Percentiles rank a stretch among this genome's conserved stretches.
These are phyloP conservation scores for Corydoras maculifer DNA, from an alignment of 2,113 vertebrate species.

Conservation along the genomic window DNA sequence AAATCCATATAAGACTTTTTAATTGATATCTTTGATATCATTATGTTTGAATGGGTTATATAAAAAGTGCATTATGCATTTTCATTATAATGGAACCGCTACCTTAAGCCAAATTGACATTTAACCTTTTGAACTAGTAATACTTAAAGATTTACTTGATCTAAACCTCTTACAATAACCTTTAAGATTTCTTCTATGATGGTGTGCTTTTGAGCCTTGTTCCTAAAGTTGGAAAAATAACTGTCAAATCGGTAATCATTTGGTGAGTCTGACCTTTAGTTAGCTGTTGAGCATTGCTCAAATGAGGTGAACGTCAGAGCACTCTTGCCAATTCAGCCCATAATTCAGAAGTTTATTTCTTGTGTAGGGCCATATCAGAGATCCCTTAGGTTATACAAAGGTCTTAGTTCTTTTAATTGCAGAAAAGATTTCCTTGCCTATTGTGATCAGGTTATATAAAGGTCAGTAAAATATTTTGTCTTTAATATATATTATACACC, in stretches of 20 bases:
- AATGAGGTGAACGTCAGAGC: slow-evolving; percentile 26
- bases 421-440: background rate
- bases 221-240: slow-evolving; percentile 26
- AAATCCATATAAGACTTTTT: too few species aligned
- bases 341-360: slow-evolving; percentile 15
- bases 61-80: background rate
- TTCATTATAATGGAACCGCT: background rate
- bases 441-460: slow-evolving; percentile 8
- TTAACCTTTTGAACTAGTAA: slow-evolving; percentile 29
- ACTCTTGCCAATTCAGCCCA: slow-evolving; percentile 3
- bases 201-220: slow-evolving; percentile 24
- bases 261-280: slow-evolving; percentile 40
- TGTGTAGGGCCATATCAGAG: slow-evolving; percentile 10
- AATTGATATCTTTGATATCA: too few species aligned
- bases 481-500: too few species aligned
- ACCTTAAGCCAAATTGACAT: slow-evolving; percentile 20
- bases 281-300: slow-evolving; percentile 24
- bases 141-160: slow-evolving; percentile 6
- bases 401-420: slow-evolving; percentile 16
- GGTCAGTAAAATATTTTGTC: slow-evolving; percentile 5
- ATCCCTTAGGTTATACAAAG: slow-evolving; percentile 7
- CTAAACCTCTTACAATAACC: slow-evolving; percentile 33
- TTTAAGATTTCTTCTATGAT: slow-evolving; percentile 30
- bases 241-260: slow-evolving; percentile 33
- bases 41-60: background rate